A percentile compares a stretch with the other conserved stretches of the same genome.
These are phyloP conservation scores for Aleiodes alternator DNA, from an alignment of 2,888 invertebrate genomes.

Conservation along the genomic window DNA sequence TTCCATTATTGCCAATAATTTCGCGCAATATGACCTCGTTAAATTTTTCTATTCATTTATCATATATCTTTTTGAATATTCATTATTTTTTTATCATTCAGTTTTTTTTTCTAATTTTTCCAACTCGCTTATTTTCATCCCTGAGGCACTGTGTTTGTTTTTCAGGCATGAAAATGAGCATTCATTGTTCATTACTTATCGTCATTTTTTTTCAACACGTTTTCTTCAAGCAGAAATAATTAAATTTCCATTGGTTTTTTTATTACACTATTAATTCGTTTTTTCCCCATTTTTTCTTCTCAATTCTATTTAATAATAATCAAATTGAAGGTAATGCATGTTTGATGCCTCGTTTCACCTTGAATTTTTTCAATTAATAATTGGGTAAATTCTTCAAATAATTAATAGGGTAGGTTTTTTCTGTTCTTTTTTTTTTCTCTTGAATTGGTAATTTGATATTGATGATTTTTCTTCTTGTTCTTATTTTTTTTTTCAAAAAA, in stretches of 20 bases:
- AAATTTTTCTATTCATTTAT: conserved; percentile 12
- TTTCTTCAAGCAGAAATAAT: conserved; percentile 23
- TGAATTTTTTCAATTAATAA: conserved; percentile 8
- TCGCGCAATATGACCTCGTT: conserved; percentile 22
- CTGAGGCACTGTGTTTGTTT: conserved; percentile 10
- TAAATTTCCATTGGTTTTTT: background rate
- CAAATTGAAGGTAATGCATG: conserved; percentile 9
- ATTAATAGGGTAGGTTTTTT: conserved; percentile 4
- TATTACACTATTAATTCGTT: background rate
- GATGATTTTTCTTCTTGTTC: background rate
- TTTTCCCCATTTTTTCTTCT: background rate
- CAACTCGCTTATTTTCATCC: conserved; percentile 30
- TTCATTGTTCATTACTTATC: background rate
- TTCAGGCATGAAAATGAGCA: conserved; percentile 25
- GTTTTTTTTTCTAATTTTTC: conserved; percentile 30
- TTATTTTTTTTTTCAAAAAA: conserved; percentile 22
- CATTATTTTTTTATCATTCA: conserved; percentile 23
- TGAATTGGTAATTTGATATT: conserved; percentile 17
- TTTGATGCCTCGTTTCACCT: conserved; percentile 5
- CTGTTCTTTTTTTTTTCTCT: too few relatives aligned
- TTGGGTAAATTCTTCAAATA: background rate
- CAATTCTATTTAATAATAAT: conserved; percentile 1
- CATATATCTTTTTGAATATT: conserved; percentile 39
- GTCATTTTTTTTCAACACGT: background rate
- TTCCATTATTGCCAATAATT: conserved; percentile 41